A percentile compares a stretch with the other conserved stretches of the same genome.
These are phyloP conservation scores for Polymixis lichenea DNA, from an alignment of 2,888 invertebrate species.

Conservation along the genomic window DNA sequence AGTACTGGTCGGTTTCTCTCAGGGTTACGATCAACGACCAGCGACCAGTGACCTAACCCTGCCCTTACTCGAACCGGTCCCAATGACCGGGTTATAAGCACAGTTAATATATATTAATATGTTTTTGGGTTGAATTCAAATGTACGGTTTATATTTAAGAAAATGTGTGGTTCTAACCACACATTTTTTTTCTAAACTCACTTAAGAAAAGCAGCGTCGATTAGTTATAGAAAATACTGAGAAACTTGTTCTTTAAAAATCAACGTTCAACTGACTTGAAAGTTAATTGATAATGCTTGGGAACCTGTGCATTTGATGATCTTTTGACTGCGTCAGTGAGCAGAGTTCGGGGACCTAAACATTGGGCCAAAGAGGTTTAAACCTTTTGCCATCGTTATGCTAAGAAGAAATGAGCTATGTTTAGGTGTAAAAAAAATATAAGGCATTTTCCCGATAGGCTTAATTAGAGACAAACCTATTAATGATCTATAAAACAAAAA, in stretches of 20 bases:
- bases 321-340: too few relatives aligned
- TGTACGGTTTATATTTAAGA: slow-evolving; percentile 24
- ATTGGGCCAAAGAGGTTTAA: too few relatives aligned
- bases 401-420: too few relatives aligned
- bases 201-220: not conserved
- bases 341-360: too few relatives aligned
- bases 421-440: not conserved
- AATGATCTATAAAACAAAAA: not conserved
- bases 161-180: not conserved
- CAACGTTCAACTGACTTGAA: too few relatives aligned
- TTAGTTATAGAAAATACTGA: not conserved
- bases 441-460: not conserved
- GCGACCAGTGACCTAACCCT: slow-evolving; percentile 41
- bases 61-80: slow-evolving; percentile 57
- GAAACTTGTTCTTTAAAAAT: not conserved
- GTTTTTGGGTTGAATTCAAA: slow-evolving; percentile 59
- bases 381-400: too few relatives aligned
- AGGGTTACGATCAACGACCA: slow-evolving; percentile 46
- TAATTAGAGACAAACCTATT: not conserved
- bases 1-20: slow-evolving; percentile 46
- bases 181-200: not conserved
- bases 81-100: slow-evolving; percentile 56
- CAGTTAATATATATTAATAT: slow-evolving; percentile 61
- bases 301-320: too few relatives aligned
- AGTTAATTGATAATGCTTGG: too few relatives aligned